phyloP scores from a whole-genome alignment of 2,113 vertebrate genomes.

The Clarias magur region DNA sequence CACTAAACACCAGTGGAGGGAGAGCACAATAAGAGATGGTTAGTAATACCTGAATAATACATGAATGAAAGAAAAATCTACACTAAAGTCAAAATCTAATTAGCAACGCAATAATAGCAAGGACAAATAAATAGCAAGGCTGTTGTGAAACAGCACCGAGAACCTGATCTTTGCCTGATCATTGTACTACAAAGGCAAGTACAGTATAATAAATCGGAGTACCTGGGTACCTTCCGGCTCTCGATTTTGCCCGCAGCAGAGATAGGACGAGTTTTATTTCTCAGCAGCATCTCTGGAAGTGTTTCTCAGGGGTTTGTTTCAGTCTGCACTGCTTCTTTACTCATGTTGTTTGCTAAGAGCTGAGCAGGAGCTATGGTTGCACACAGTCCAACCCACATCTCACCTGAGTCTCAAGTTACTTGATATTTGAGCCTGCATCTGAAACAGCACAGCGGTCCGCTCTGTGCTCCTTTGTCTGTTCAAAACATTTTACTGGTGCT shows the following conservation, averaged over 20 bases:
- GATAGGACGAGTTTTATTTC: slow-evolving; percentile 62
- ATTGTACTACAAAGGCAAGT: neutral
- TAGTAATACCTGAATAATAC: slow-evolving; percentile 28
- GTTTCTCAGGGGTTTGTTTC: neutral
- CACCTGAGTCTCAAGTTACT: slow-evolving; percentile 59
- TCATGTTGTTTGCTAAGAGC: slow-evolving; percentile 27
- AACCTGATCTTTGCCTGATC: neutral
- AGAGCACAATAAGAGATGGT: slow-evolving; percentile 3
- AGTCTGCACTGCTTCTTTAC: slow-evolving; percentile 1
- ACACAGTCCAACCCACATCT: slow-evolving; percentile 30
- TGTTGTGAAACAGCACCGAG: neutral
- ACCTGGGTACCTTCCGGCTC: slow-evolving; percentile 70
- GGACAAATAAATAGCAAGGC: slow-evolving; percentile 1
- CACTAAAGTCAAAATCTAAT: slow-evolving; percentile 24
- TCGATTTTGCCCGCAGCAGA: slow-evolving; percentile 76
- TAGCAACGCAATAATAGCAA: neutral
- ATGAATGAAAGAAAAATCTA: too few relatives aligned
- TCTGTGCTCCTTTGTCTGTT: neutral
- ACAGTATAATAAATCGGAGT: slow-evolving; percentile 48
- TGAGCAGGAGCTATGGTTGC: slow-evolving; percentile 37
- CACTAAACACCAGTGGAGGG: slow-evolving; percentile 40
- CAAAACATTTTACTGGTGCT: neutral
- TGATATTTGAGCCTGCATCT: slow-evolving; percentile 55
- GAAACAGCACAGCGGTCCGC: slow-evolving; percentile 38
- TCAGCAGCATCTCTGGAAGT: slow-evolving; percentile 55